Percentiles rank a stretch among this genome's conserved stretches.
These are phyloP conservation scores for Aphaenogaster rudis DNA, from an alignment of 1,140 invertebrate species.

Conservation along the genomic window DNA sequence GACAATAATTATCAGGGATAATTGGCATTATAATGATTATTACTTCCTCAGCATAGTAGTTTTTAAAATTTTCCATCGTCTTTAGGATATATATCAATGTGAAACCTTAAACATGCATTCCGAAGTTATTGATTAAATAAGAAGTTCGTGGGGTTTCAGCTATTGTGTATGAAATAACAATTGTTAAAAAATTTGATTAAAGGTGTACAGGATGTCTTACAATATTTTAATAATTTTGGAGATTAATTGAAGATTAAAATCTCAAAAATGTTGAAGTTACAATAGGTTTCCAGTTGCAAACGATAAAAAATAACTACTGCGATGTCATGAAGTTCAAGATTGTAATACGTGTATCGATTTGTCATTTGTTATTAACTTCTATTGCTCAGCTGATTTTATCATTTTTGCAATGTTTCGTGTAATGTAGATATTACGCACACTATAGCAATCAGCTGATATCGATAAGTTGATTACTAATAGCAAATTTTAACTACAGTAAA, in stretches of 20 bases:
- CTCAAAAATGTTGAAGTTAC: not conserved
- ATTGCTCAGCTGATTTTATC: not conserved
- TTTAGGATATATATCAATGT: not conserved
- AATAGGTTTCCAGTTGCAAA: not conserved
- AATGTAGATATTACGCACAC: not conserved
- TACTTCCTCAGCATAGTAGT: not conserved
- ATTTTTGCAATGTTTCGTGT: not conserved
- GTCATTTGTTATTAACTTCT: not conserved
- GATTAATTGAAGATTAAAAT: not conserved
- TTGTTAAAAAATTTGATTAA: slow-evolving; percentile 12
- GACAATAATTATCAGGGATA: not conserved
- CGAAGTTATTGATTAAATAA: not conserved
- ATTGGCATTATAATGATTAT: not conserved
- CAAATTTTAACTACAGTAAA: not conserved
- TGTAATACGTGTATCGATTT: not conserved
- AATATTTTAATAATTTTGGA: slow-evolving; percentile 1
- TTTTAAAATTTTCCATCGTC: not conserved
- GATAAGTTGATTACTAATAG: not conserved
- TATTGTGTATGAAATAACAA: not conserved
- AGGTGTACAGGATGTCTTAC: not conserved
- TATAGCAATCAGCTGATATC: not conserved
- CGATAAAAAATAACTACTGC: not conserved
- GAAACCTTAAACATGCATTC: not conserved
- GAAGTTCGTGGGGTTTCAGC: not conserved
- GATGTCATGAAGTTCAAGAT: not conserved